Base-by-base conservation (phyloP, 2,888 invertebrate genomes). In the Deilephila elpenor region DNA sequence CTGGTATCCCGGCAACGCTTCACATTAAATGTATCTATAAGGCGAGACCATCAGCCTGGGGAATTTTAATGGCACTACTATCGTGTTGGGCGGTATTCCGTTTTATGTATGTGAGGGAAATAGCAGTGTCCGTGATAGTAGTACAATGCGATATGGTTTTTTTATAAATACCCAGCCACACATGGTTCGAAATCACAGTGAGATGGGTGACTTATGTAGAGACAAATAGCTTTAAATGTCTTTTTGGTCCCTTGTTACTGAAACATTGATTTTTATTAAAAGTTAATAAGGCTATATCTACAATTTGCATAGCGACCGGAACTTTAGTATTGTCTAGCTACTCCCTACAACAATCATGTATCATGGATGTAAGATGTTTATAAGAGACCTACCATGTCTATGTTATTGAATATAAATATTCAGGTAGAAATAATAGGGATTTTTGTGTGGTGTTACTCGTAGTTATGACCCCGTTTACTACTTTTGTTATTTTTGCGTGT, bases 21-120 rank as follows among this genome's bases (percentile, higher is more conserved):
- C n/a, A 5, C 19, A 56, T 56, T 56, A 56, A 53, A 56, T 56
- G 56, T 56, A n/a, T n/a, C 56, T 56, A 56, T 56, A 44, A 64
- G 64, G 20, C n/a, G 20, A 37, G 20, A 11, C 37, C 20, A 32
- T 61, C 32, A 64, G 56, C n/a, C n/a, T 56, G 5, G 37, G 20
- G 64, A 64, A 44, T 64, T 64, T 64, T 64, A 64, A 64, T 64
- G 64, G 64, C n/a, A 14, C 56, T 56, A 56, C n/a, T 56, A 56
- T 17, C 17, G 56, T 56, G 56, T 56, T 56, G n/a, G 56, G 4
- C 5, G 56, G 19, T 19, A n/a, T 56, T n/a, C 44, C 17, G 5
- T 44, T 8, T 34, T 64, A 64, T 64, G 44, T 20, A 20, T 64
- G 14, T 44, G 56, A 53, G 17, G 53, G 14, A n/a, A 56, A n/a